Evolutionary conservation across 2,888 invertebrate species (phyloP).

Genomic region (Bembecia ichneumoniformis): DNA sequence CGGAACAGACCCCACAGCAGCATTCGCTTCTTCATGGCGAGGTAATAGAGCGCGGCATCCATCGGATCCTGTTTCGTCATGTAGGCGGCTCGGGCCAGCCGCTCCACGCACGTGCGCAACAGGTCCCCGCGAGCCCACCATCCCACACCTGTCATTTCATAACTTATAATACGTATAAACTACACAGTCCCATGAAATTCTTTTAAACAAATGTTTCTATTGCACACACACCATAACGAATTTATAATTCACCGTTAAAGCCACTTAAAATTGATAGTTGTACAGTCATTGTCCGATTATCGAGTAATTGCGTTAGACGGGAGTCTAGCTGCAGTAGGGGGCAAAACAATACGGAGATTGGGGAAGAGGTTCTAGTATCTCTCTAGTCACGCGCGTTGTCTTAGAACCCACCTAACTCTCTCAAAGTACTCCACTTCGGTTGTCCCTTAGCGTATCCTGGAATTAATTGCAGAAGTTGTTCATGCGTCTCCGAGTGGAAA

Average conservation of each 20-base stretch:
- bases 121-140: slow-evolving; percentile 96
- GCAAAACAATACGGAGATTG: too few relatives aligned
- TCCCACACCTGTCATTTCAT: slow-evolving; percentile 76
- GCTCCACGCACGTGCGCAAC: slow-evolving; percentile 88
- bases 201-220: too few relatives aligned
- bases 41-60: slow-evolving; percentile 96
- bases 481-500: slow-evolving; percentile 98
- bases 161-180: neutral
- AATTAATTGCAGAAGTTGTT: slow-evolving; percentile 90
- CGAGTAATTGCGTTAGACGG: too few relatives aligned
- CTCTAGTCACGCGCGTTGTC: too few relatives aligned
- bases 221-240: too few relatives aligned
- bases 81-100: slow-evolving; percentile 94
- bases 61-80: slow-evolving; percentile 94
- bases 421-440: slow-evolving; percentile 90
- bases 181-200: too few relatives aligned
- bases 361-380: neutral
- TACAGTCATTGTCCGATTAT: too few relatives aligned
- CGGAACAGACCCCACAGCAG: slow-evolving; percentile 96
- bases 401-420: slow-evolving; percentile 81
- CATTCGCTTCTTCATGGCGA: slow-evolving; percentile 98
- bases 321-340: too few relatives aligned
- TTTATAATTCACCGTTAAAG: too few relatives aligned
- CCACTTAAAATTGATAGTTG: too few relatives aligned
- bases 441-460: slow-evolving; percentile 90